These are phyloP conservation scores for Hippolais icterina DNA, from an alignment of 2,113 vertebrate species.

Conservation along the genomic window DNA sequence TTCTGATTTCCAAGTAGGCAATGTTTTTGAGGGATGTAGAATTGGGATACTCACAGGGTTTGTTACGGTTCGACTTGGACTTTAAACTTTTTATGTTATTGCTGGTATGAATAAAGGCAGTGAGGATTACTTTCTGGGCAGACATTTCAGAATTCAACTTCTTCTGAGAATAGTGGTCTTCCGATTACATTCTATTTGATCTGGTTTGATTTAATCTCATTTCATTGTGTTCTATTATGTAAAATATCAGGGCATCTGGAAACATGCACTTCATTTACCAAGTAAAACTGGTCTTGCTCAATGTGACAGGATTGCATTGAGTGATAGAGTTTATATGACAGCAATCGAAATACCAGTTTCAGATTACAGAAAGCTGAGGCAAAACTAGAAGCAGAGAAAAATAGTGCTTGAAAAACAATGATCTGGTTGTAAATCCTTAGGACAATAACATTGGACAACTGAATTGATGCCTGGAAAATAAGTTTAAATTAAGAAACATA, in stretches of 20 bases:
- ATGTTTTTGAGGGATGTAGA: neutral
- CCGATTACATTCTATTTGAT: neutral
- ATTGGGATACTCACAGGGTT: neutral
- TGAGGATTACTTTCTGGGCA: neutral
- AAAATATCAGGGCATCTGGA: neutral
- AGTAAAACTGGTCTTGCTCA: neutral
- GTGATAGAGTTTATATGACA: neutral
- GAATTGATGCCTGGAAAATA: slow-evolving; percentile 31
- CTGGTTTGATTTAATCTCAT: neutral
- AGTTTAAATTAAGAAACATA: slow-evolving; percentile 22
- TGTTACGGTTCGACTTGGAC: neutral
- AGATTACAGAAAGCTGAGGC: neutral
- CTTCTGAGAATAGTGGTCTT: neutral
- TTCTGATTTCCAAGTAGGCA: neutral
- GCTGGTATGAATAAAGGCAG: neutral
- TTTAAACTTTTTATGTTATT: neutral
- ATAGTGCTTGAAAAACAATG: neutral
- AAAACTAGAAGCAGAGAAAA: neutral
- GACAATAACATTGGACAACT: neutral
- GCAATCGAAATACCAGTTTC: neutral
- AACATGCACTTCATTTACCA: neutral
- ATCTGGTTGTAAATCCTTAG: slow-evolving; percentile 6
- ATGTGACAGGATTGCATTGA: neutral
- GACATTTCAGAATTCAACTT: neutral
- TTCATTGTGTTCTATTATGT: neutral